A percentile compares a stretch with the other conserved stretches of the same genome.
Evolutionary conservation across 2,797 vertebrate genomes (phyloP).

Genomic region (Bradypodion pumilum): DNA sequence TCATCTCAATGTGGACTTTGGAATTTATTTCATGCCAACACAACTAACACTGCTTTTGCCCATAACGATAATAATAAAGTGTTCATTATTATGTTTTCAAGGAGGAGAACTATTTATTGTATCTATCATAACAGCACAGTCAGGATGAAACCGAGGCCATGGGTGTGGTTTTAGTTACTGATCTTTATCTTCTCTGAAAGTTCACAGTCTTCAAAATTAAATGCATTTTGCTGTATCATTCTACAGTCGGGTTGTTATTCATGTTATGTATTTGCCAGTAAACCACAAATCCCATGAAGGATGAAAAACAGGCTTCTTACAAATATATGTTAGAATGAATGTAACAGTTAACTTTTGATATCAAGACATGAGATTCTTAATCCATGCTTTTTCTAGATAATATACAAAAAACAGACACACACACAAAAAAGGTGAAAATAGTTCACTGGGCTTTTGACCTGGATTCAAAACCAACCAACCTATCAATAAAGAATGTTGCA

Average conservation of each 20-base stretch:
- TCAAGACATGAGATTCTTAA: no score
- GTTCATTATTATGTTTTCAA: constrained; percentile 8
- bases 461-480: no score
- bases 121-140: not conserved
- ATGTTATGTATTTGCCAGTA: not conserved
- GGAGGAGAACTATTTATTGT: not conserved
- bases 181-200: constrained; percentile 9
- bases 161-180: not conserved
- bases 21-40: no score
- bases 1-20: no score
- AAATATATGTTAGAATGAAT: not conserved
- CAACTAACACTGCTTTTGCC: no score
- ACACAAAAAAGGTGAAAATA: no score
- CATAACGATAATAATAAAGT: not conserved
- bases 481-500: no score
- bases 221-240: not conserved
- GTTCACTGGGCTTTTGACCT: no score
- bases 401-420: no score
- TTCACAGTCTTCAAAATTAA: not conserved
- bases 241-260: constrained; percentile 16
- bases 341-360: no score
- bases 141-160: constrained; percentile 1
- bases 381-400: no score
- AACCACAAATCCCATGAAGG: not conserved
- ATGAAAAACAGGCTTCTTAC: not conserved